Conservation (phyloP, 2,113 vertebrate genomes). For the Corythornis madagascariensis region DNA sequence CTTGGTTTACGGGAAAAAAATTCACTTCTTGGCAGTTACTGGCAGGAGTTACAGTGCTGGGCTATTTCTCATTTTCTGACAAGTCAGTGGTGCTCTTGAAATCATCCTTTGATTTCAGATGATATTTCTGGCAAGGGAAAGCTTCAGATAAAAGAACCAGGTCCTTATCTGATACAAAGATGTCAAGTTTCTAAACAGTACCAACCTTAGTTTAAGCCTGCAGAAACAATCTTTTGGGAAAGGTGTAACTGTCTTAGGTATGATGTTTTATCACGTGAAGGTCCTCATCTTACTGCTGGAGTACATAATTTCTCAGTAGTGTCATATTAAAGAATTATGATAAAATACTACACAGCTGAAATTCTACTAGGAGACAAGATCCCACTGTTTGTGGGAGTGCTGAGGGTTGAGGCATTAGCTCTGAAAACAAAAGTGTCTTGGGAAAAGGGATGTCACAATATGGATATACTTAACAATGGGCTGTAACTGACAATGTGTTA, state of each 20-base stretch:
- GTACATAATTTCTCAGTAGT: background rate
- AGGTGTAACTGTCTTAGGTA: background rate
- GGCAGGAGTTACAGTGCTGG: background rate
- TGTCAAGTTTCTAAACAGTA: background rate
- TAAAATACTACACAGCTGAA: background rate
- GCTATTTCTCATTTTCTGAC: background rate
- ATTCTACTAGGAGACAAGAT: background rate
- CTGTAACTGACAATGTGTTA: background rate
- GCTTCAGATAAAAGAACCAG: background rate
- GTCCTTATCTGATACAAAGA: background rate
- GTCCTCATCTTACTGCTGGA: background rate
- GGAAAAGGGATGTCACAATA: background rate
- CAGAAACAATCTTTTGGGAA: background rate
- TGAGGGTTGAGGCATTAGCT: background rate
- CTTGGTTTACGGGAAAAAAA: background rate
- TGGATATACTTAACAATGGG: background rate
- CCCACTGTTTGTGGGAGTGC: background rate
- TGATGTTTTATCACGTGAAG: accelerated
- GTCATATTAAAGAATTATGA: background rate
- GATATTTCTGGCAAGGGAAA: background rate
- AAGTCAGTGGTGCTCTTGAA: background rate
- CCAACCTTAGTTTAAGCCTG: background rate
- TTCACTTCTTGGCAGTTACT: background rate
- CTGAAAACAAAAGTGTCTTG: background rate
- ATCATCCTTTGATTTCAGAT: background rate